Conservation (phyloP, 53 echinoderm and acorn worm species). For the Mesocentrotus franciscanus region DNA sequence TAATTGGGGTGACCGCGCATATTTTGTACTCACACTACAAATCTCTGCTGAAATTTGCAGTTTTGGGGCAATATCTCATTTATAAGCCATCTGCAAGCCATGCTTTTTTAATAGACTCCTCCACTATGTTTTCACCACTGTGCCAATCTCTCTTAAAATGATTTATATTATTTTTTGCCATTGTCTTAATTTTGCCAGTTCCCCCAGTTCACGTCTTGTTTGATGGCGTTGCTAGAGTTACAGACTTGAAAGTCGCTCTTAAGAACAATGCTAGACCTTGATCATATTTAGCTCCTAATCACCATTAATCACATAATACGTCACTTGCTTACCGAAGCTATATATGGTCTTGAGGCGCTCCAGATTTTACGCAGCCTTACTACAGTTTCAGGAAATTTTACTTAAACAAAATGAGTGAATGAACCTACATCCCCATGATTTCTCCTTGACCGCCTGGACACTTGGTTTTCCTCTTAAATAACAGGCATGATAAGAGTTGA, state of each 20-base stretch:
- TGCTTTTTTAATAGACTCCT: no score
- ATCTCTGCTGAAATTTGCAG: background rate
- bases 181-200: background rate
- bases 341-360: background rate
- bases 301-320: background rate
- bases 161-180: background rate
- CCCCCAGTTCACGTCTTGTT: background rate
- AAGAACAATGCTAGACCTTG: background rate
- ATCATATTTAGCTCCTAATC: background rate
- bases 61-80: no score
- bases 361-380: background rate
- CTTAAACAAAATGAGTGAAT: no score
- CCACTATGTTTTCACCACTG: no score
- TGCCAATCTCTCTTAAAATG: no score
- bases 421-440: no score
- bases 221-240: background rate
- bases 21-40: background rate
- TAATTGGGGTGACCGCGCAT: background rate
- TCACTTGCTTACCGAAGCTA: background rate
- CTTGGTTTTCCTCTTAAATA: no score
- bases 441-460: no score
- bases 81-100: no score
- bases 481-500: no score
- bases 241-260: background rate
- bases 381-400: no score